These are phyloP conservation scores for Oryzias javanicus DNA, from an alignment of 2,113 vertebrate genomes.

Conservation along the genomic window DNA sequence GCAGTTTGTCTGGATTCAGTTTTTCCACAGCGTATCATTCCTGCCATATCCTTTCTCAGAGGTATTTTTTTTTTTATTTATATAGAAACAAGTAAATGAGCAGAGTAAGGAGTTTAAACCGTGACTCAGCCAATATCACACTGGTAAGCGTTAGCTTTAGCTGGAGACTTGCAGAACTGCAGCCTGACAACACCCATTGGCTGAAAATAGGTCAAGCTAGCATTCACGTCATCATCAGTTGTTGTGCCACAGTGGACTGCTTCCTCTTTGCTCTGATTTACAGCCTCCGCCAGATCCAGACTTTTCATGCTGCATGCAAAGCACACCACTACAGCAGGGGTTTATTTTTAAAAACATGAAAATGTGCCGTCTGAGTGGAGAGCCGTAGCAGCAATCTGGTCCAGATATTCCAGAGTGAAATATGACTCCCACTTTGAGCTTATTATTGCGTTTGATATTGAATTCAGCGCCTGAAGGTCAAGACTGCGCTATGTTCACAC, in stretches of 20 bases:
- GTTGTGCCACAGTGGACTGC: not conserved
- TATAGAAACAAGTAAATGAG: constrained; percentile 9
- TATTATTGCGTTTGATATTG: too few relatives aligned
- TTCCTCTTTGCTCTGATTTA: constrained; percentile 8
- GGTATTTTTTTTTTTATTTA: not conserved
- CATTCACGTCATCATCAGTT: constrained; percentile 49
- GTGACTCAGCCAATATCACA: constrained; percentile 52
- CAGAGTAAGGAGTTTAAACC: constrained; percentile 12
- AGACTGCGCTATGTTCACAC: too few relatives aligned
- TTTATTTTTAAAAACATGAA: not conserved
- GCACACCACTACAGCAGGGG: not conserved
- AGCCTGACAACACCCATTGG: constrained; percentile 62
- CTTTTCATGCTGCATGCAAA: not conserved
- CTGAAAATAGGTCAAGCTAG: constrained; percentile 78
- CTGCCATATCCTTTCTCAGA: not conserved
- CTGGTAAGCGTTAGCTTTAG: constrained; percentile 63
- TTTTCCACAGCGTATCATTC: not conserved
- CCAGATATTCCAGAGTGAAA: too few relatives aligned
- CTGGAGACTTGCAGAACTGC: constrained; percentile 41
- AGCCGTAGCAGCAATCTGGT: constrained; percentile 3
- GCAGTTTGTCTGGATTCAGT: not conserved
- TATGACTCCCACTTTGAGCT: too few relatives aligned
- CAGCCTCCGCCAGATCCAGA: not conserved
- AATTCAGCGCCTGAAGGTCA: too few relatives aligned
- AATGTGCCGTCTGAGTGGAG: not conserved